These are phyloP conservation scores for Heteronetta atricapilla DNA, from an alignment of 2,113 vertebrate genomes.

Conservation along the genomic window DNA sequence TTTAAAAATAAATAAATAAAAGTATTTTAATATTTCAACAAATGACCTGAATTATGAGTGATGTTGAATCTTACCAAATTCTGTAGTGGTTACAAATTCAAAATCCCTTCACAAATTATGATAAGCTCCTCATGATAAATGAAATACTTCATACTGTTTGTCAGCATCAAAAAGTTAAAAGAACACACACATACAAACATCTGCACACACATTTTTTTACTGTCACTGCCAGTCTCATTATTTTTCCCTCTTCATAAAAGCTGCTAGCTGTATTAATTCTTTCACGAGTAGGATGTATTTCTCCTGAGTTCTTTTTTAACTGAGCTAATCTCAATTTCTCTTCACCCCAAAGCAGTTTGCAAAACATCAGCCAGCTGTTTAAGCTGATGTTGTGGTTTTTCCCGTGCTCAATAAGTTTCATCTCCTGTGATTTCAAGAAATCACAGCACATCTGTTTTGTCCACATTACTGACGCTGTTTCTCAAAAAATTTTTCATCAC, in stretches of 20 bases:
- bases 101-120: not conserved
- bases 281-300: not conserved
- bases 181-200: not conserved
- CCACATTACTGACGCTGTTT: not conserved
- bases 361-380: not conserved
- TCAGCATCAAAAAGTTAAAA: not conserved
- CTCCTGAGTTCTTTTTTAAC: not conserved
- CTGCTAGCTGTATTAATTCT: not conserved
- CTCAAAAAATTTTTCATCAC: not conserved
- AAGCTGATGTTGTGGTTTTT: not conserved
- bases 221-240: not conserved
- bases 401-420: not conserved
- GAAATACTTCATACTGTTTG: not conserved
- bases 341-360: not conserved
- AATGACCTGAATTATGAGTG: not conserved
- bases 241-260: not conserved
- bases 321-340: not conserved
- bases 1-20: not conserved
- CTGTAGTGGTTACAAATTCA: not conserved
- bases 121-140: not conserved
- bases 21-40: not conserved
- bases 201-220: rapidly evolving
- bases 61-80: not conserved
- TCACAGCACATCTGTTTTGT: not conserved
- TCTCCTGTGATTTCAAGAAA: not conserved